phyloP scores from a whole-genome alignment of 2,113 vertebrate genomes.

The Gambusia holbrooki region DNA sequence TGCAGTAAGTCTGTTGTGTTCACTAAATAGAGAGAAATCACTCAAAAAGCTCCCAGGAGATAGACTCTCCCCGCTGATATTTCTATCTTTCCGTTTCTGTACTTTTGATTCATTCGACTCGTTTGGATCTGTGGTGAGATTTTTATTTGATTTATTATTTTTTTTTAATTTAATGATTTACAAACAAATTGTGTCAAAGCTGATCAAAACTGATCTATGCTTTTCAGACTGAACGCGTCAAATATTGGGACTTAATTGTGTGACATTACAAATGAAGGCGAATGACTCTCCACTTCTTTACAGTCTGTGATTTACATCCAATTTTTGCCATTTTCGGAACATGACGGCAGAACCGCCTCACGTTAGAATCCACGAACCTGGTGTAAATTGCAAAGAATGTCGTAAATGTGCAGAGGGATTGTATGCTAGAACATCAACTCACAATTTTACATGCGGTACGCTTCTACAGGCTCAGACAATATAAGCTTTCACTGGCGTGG shows the following conservation, averaged over 20 bases:
- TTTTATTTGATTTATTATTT: not conserved
- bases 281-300: slow-evolving; percentile 38
- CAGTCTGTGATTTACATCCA: slow-evolving; percentile 28
- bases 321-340: slow-evolving; percentile 35
- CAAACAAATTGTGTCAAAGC: slow-evolving; percentile 36
- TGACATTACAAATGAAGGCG: slow-evolving; percentile 44
- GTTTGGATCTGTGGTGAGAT: slow-evolving; percentile 59
- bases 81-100: slow-evolving; percentile 37
- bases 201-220: slow-evolving; percentile 43
- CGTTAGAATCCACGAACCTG: slow-evolving; percentile 25
- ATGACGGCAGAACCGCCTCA: slow-evolving; percentile 26
- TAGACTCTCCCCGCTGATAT: slow-evolving; percentile 28
- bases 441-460: slow-evolving; percentile 40
- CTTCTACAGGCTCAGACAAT: slow-evolving; percentile 27
- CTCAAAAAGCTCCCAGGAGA: slow-evolving; percentile 50
- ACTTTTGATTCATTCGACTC: slow-evolving; percentile 42
- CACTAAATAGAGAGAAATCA: slow-evolving; percentile 60
- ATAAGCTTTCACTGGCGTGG: slow-evolving; percentile 36
- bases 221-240: slow-evolving; percentile 41
- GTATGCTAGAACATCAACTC: slow-evolving; percentile 39
- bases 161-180: slow-evolving; percentile 31
- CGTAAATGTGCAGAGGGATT: slow-evolving; percentile 38
- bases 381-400: slow-evolving; percentile 64
- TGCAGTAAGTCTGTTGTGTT: slow-evolving; percentile 68
- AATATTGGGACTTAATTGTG: slow-evolving; percentile 42